phyloP scores from a whole-genome alignment of 2,888 invertebrate species.

The Polylopha cassiicola region DNA sequence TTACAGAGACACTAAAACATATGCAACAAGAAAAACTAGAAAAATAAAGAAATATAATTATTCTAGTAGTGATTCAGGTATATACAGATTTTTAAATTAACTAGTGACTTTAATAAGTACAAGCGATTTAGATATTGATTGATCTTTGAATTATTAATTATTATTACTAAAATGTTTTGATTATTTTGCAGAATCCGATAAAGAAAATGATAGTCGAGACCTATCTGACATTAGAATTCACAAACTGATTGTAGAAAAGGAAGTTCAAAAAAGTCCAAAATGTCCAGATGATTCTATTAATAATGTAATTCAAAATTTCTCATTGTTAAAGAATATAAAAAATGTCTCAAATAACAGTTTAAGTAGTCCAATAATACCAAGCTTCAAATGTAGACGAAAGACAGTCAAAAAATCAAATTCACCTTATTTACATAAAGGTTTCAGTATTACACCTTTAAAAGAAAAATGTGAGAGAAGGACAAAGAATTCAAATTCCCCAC shows the following conservation, averaged over 20 bases:
- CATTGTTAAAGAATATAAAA: slow-evolving; percentile 40
- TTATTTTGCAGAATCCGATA: slow-evolving; percentile 52
- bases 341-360: slow-evolving; percentile 26
- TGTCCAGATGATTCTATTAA: slow-evolving; percentile 52
- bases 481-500: slow-evolving; percentile 4
- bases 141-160: too few relatives aligned
- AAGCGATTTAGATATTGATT: neutral
- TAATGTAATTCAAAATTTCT: slow-evolving; percentile 49
- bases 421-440: too few relatives aligned
- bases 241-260: slow-evolving; percentile 51
- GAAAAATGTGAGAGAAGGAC: slow-evolving; percentile 10
- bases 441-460: too few relatives aligned
- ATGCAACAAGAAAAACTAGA: slow-evolving; percentile 34
- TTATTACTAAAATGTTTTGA: too few relatives aligned
- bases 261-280: slow-evolving; percentile 31
- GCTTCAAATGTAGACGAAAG: slow-evolving; percentile 26
- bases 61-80: slow-evolving; percentile 45
- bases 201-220: slow-evolving; percentile 47
- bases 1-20: slow-evolving; percentile 43
- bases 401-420: too few relatives aligned
- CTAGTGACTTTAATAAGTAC: too few relatives aligned
- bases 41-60: slow-evolving; percentile 41
- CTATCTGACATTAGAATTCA: slow-evolving; percentile 45
- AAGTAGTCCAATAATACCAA: slow-evolving; percentile 32
- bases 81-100: too few relatives aligned